phyloP scores from a whole-genome alignment of 1,140 invertebrate species.

The Drosophila setifemur region DNA sequence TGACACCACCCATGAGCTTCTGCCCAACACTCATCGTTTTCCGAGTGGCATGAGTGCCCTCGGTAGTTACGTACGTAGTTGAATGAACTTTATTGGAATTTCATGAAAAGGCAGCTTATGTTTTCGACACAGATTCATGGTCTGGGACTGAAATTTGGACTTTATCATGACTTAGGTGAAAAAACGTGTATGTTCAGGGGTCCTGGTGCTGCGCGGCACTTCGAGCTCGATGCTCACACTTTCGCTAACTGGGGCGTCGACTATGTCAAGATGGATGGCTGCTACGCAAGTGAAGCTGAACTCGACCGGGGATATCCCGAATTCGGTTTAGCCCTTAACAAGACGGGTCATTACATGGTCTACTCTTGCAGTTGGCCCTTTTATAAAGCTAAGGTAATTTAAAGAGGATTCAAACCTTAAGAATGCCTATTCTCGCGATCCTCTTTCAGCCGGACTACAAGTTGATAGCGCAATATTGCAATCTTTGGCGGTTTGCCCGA shows the following conservation, averaged over 20 bases:
- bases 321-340: slow-evolving; percentile 50
- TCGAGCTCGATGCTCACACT: slow-evolving; percentile 92
- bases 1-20: slow-evolving; percentile 86
- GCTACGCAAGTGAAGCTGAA: slow-evolving; percentile 86
- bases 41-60: slow-evolving; percentile 95
- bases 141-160: slow-evolving; percentile 96
- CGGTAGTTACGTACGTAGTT: slow-evolving; percentile 92
- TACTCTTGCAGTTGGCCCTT: slow-evolving; percentile 99
- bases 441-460: slow-evolving; percentile 92
- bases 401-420: too few species aligned
- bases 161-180: slow-evolving; percentile 97
- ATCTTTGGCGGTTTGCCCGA: slow-evolving; percentile 97
- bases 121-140: slow-evolving; percentile 89
- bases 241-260: slow-evolving; percentile 98
- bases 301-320: slow-evolving; percentile 48
- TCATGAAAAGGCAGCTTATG: background rate
- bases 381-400: slow-evolving; percentile 89
- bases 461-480: slow-evolving; percentile 93
- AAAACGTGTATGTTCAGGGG: slow-evolving; percentile 97
- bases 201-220: slow-evolving; percentile 93
- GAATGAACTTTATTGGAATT: background rate
- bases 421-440: too few species aligned
- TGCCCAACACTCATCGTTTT: slow-evolving; percentile 92
- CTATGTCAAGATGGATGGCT: slow-evolving; percentile 98
- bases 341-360: slow-evolving; percentile 87